Base-by-base conservation (phyloP, 2,888 invertebrate species). In the Pherbina coryleti region DNA sequence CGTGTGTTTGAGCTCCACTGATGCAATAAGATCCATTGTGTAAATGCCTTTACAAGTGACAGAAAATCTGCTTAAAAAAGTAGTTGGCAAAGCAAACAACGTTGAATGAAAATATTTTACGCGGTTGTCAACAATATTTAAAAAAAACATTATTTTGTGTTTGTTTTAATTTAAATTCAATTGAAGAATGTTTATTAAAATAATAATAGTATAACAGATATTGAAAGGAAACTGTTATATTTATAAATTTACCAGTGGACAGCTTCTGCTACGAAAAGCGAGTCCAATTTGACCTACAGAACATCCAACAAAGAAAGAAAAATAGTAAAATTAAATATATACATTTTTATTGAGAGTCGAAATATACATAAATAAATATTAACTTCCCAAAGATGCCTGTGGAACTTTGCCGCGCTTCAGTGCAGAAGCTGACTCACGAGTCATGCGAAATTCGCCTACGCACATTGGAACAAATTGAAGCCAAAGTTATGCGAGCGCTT, bases 401-500 rank as follows among this genome's bases (percentile, higher is more conserved):
- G 62, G 81, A 84, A 81, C 79, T 87, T 62, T 81, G 79, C 57
- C 82, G 82, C 25, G 79, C 82, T 25, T 82, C 82, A 49, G 76
- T 89, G 28, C 79, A 82, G 34, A 88, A 88, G 81, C 81, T 89
- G 75, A 87, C 86, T 5, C 88, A 87, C 75, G 85, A 87, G 74
- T 84, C 86, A 3, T 69, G 78, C 17, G 90, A 90, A 83, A 89
- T 89, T 49, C 86, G 90, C 3, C 77, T 86, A 66, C 84, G 89
- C 17, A 83, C 89, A 22, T 81, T 90, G 14, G 85, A 88, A 4
- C 86, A 88, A 75, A 80, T 90, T 11, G 87, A 87, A 75, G 82
- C 84, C 22, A 86, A 87, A 79, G 77, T 89, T 9, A 80, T 83
- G 22, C 83, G 86, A 17, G 85, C 86, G 17, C 74, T 87, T 49